Conservation (phyloP, 2,797 vertebrate species). For the Xiphophorus birchmanni region DNA sequence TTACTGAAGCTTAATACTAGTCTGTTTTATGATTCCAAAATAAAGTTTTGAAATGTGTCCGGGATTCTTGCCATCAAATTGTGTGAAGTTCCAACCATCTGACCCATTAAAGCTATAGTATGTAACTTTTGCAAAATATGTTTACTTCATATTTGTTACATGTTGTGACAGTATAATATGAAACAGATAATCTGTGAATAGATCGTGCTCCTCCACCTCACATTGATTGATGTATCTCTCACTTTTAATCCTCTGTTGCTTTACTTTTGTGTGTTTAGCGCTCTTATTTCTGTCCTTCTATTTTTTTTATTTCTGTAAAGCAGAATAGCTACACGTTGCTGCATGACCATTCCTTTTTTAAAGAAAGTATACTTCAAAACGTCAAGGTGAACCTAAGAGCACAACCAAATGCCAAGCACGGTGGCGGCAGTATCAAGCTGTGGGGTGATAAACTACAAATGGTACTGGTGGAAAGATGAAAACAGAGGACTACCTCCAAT, state of each 20-base stretch:
- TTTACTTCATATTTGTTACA: background rate
- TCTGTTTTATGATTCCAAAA: background rate
- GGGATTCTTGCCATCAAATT: background rate
- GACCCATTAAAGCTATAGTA: background rate
- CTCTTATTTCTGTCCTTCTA: background rate
- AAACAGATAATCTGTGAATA: too few relatives aligned
- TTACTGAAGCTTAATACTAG: background rate
- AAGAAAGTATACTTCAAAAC: background rate
- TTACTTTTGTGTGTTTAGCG: background rate
- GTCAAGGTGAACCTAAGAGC: background rate
- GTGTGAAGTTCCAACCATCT: background rate
- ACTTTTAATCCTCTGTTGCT: background rate
- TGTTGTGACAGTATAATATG: too few relatives aligned
- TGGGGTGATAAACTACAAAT: background rate
- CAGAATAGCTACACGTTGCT: background rate
- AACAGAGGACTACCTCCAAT: background rate
- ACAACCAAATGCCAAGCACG: background rate
- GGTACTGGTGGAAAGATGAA: background rate
- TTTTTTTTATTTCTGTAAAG: background rate
- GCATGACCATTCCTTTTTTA: background rate
- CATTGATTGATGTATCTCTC: background rate
- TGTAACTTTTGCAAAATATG: too few relatives aligned
- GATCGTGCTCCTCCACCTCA: background rate
- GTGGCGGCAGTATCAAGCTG: background rate
- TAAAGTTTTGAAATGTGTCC: background rate